These are phyloP conservation scores for Rhabditoides inermis DNA, from an alignment of 2,888 invertebrate species.

Conservation along the genomic window DNA sequence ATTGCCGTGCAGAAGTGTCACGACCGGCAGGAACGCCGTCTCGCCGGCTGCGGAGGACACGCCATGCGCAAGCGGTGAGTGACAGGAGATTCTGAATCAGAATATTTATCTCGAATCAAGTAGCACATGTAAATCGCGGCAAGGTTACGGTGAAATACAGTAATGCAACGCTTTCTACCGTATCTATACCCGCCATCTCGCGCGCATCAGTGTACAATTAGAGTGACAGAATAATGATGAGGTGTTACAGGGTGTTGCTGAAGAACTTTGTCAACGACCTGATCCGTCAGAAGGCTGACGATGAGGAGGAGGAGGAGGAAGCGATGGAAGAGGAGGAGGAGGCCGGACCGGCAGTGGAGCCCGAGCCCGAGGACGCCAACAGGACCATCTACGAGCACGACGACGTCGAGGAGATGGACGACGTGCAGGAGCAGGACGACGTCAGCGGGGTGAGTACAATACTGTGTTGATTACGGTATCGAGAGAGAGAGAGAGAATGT, in stretches of 20 bases:
- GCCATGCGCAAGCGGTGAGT: conserved; percentile 27
- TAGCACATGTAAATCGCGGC: too few relatives aligned
- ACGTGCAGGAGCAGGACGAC: conserved; percentile 10
- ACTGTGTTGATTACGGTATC: too few relatives aligned
- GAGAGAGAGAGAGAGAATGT: too few relatives aligned
- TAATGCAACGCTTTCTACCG: too few relatives aligned
- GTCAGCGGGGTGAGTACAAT: too few relatives aligned
- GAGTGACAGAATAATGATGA: too few relatives aligned
- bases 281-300: conserved; percentile 7
- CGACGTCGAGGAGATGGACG: conserved; percentile 15
- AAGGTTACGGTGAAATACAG: too few relatives aligned
- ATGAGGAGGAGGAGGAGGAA: conserved; percentile 8
- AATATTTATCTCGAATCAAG: too few relatives aligned
- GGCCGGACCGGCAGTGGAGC: background rate
- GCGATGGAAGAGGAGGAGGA: conserved; percentile 7
- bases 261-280: conserved; percentile 30
- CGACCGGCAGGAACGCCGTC: conserved; percentile 25
- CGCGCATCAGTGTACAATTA: too few relatives aligned
- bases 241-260: conserved; percentile 32
- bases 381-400: conserved; percentile 12
- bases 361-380: background rate
- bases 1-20: conserved; percentile 35
- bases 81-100: background rate
- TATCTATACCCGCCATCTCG: too few relatives aligned
- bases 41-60: conserved; percentile 32